Conservation (phyloP, 35 echinoderm and acorn worm species). For the Apostichopus parvimensis region DNA sequence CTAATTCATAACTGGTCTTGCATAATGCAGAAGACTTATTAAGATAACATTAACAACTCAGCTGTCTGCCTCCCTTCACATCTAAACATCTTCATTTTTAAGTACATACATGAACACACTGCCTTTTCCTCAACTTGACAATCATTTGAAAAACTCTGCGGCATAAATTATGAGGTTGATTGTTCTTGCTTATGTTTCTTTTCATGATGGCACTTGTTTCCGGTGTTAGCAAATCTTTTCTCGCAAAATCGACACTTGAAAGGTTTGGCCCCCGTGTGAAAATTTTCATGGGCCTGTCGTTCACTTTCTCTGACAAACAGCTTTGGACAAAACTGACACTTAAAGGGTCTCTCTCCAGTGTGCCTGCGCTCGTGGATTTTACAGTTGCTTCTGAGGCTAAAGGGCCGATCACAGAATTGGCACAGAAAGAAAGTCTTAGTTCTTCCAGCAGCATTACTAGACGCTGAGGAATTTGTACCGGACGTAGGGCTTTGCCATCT, state of each 20-base stretch:
- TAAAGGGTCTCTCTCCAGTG: conserved; percentile 59
- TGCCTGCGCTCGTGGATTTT: conserved; percentile 55
- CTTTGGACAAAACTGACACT: conserved; percentile 64
- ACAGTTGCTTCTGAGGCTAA: conserved; percentile 21
- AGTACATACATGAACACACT: too few species aligned
- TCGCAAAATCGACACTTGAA: conserved; percentile 42
- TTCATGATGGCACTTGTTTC: neutral
- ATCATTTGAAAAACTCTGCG: too few species aligned
- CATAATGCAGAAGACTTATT: too few species aligned
- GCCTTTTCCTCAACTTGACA: too few species aligned
- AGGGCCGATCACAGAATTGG: conserved; percentile 50
- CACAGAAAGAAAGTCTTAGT: neutral
- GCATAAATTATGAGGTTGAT: too few species aligned
- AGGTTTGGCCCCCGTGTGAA: conserved; percentile 41
- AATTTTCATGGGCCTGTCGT: neutral
- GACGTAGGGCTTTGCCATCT: neutral
- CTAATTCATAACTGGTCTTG: too few species aligned
- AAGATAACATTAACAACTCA: too few species aligned
- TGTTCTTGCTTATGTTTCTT: neutral
- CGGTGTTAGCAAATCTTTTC: conserved; percentile 12
- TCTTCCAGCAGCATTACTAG: neutral
- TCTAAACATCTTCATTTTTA: too few species aligned
- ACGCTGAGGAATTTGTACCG: neutral
- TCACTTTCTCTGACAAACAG: conserved; percentile 12
- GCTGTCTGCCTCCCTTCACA: too few species aligned